A percentile compares a stretch with the other conserved stretches of the same genome.
These are phyloP conservation scores for Eustalomyia histrio DNA, from an alignment of 2,888 invertebrate genomes.

Conservation along the genomic window DNA sequence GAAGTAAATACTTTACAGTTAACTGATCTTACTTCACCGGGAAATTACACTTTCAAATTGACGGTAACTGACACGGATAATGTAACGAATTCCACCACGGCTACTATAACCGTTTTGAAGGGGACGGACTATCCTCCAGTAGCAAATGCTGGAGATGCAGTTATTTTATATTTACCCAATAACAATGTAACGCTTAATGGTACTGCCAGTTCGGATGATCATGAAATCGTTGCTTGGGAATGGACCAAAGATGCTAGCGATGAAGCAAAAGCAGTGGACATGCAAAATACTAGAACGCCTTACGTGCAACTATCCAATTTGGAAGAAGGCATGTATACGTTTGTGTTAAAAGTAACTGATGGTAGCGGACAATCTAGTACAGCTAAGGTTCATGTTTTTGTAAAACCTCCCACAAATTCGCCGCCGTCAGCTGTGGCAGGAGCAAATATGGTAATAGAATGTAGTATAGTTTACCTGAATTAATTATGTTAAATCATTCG, in stretches of 20 bases:
- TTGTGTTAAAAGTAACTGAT: constrained; percentile 95
- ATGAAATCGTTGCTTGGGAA: constrained; percentile 95
- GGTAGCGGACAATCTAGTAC: constrained; percentile 92
- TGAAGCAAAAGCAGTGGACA: constrained; percentile 94
- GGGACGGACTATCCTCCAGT: constrained; percentile 96
- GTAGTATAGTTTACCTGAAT: not conserved
- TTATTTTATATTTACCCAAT: constrained; percentile 93
- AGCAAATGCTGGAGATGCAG: constrained; percentile 95
- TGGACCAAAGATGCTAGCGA: constrained; percentile 95
- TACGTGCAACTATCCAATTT: constrained; percentile 92
- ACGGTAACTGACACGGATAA: constrained; percentile 96
- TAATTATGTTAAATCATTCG: not conserved
- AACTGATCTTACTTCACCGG: constrained; percentile 90
- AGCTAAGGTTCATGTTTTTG: constrained; percentile 94
- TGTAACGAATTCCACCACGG: constrained; percentile 90
- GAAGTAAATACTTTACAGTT: constrained; percentile 91
- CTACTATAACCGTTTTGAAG: constrained; percentile 93
- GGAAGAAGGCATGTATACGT: constrained; percentile 96
- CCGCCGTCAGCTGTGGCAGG: constrained; percentile 88
- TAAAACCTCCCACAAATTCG: constrained; percentile 92
- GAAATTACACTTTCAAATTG: constrained; percentile 93
- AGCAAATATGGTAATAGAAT: constrained; percentile 79
- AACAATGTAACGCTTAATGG: constrained; percentile 93
- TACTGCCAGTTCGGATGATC: constrained; percentile 94
- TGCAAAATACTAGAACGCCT: constrained; percentile 96